Evolutionary conservation across 1,140 invertebrate species (phyloP).

Genomic region (Arion vulgaris): DNA sequence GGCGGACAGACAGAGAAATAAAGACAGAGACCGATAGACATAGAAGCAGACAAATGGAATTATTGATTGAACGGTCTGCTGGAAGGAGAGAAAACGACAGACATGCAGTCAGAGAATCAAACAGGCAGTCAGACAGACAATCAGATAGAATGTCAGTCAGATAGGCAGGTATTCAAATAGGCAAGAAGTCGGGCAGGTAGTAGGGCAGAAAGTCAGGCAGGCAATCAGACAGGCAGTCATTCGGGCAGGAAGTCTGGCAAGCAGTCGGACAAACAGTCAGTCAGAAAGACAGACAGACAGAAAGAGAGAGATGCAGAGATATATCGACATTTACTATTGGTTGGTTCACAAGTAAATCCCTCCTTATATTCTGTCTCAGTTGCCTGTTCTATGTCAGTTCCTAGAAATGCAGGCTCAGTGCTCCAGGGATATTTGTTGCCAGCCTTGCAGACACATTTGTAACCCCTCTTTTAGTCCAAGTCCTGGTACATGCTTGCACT

Average conservation of each 20-base stretch:
- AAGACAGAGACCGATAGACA: no score
- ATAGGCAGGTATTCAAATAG: neutral
- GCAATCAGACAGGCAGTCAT: neutral
- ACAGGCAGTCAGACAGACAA: neutral
- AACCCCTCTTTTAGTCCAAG: neutral
- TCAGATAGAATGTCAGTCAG: neutral
- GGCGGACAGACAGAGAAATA: no score
- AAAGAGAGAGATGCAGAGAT: neutral
- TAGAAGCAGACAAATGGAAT: no score
- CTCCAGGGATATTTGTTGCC: neutral
- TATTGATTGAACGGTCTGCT: no score
- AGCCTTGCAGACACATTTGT: conserved; percentile 22
- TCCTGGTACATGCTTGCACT: conserved; percentile 11
- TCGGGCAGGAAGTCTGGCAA: neutral
- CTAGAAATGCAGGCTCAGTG: neutral
- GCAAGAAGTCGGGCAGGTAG: neutral
- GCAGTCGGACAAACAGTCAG: neutral
- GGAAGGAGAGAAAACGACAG: no score
- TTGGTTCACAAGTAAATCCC: neutral
- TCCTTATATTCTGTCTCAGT: conserved; percentile 10
- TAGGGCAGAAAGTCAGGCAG: neutral
- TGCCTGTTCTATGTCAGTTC: conserved; percentile 11
- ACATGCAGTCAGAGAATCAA: no score
- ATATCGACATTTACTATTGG: neutral
- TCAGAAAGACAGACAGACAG: neutral